Percentiles rank a stretch among this genome's conserved stretches.
phyloP scores from a whole-genome alignment of 2,888 invertebrate species.

The Margaritifera margaritifera region DNA sequence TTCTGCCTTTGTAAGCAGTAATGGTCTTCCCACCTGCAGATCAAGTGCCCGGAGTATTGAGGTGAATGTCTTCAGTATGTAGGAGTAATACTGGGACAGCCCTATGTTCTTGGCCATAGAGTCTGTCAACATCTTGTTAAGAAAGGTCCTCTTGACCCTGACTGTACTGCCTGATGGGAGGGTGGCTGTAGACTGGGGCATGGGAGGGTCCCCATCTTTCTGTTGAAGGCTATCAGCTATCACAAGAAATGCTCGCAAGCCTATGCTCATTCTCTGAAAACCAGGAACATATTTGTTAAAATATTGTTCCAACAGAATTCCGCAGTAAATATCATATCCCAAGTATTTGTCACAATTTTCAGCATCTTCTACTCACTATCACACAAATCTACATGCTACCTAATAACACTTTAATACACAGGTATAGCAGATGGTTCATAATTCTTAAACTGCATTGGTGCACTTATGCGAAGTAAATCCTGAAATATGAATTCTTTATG shows the following conservation, averaged over 20 bases:
- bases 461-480: too few species aligned
- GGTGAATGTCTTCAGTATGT: constrained; percentile 94
- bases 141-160: constrained; percentile 94
- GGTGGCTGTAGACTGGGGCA: constrained; percentile 96
- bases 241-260: constrained; percentile 95
- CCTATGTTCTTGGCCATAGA: constrained; percentile 97
- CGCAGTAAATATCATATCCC: neutral
- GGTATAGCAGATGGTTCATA: neutral
- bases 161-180: constrained; percentile 96
- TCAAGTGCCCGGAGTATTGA: constrained; percentile 95
- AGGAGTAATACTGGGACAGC: constrained; percentile 96
- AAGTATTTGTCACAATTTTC: too few species aligned
- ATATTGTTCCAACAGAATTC: neutral
- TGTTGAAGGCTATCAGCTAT: constrained; percentile 99
- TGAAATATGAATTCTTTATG: too few species aligned
- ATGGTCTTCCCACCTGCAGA: constrained; percentile 94
- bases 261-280: constrained; percentile 92
- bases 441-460: neutral
- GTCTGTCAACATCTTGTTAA: constrained; percentile 88
- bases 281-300: neutral
- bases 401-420: too few species aligned
- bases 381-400: too few species aligned
- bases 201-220: constrained; percentile 98
- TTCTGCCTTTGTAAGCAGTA: constrained; percentile 97
- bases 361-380: too few species aligned